A percentile compares a stretch with the other conserved stretches of the same genome.
Conservation (phyloP, 2,888 invertebrate genomes). For the Alitta virens region DNA sequence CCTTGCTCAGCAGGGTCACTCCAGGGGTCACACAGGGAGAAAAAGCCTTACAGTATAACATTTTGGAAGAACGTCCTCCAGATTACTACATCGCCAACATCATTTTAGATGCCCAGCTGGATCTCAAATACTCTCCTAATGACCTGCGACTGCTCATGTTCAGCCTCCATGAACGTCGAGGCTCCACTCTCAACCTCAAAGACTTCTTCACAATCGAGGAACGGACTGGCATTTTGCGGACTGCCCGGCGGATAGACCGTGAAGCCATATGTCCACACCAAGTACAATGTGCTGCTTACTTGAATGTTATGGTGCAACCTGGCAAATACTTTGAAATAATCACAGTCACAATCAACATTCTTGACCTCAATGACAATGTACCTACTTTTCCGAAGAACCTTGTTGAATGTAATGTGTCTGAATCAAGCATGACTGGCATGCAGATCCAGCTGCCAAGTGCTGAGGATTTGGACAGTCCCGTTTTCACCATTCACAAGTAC, state of each 20-base stretch:
- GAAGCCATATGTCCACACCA: constrained; percentile 22
- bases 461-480: constrained; percentile 25
- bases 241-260: constrained; percentile 23
- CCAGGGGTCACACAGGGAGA: constrained; percentile 31
- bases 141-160: constrained; percentile 8
- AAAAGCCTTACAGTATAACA: constrained; percentile 3
- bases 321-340: constrained; percentile 21
- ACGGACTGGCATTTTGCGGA: constrained; percentile 19
- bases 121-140: neutral
- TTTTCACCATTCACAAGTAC: constrained; percentile 21
- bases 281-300: constrained; percentile 16
- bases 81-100: constrained; percentile 13
- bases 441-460: constrained; percentile 22
- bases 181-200: constrained; percentile 3
- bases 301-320: constrained; percentile 24
- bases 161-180: constrained; percentile 9
- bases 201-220: constrained; percentile 18
- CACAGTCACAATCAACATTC: constrained; percentile 18
- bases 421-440: constrained; percentile 16
- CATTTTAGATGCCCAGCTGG: constrained; percentile 11
- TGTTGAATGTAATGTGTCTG: constrained; percentile 14
- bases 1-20: constrained; percentile 23
- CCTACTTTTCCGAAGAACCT: constrained; percentile 12
- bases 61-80: constrained; percentile 12
- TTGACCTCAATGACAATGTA: constrained; percentile 19